Conservation (phyloP, 2,888 invertebrate genomes). For the Drosophila leonis region DNA sequence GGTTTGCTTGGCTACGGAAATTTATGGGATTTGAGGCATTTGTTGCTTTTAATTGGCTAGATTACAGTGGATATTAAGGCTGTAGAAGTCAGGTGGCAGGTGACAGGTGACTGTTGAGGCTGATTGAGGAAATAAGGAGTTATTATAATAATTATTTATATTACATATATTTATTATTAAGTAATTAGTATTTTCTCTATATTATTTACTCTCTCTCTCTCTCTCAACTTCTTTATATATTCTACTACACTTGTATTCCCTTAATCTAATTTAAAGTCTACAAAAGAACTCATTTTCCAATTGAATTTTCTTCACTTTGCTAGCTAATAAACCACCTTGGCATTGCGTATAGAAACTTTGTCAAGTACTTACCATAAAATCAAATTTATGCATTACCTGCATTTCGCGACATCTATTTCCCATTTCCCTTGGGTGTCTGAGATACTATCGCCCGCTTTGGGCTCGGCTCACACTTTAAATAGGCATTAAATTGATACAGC, state of each 20-base stretch:
- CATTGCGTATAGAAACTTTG: conserved; percentile 42
- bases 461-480: conserved; percentile 59
- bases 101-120: too few relatives aligned
- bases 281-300: conserved; percentile 11
- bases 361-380: conserved; percentile 65
- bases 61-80: background rate
- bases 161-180: background rate
- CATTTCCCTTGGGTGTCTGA: conserved; percentile 2
- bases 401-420: conserved; percentile 16
- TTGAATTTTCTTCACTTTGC: conserved; percentile 13
- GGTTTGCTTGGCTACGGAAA: conserved; percentile 4
- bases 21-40: conserved; percentile 24
- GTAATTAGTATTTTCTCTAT: background rate
- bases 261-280: background rate
- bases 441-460: conserved; percentile 33
- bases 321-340: conserved; percentile 46
- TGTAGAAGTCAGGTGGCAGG: background rate
- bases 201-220: background rate
- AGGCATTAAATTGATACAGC: conserved; percentile 75
- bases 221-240: background rate
- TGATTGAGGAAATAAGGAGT: too few relatives aligned
- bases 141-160: background rate
- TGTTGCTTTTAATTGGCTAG: background rate
- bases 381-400: conserved; percentile 74
- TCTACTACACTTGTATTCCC: too few relatives aligned